A percentile compares a stretch with the other conserved stretches of the same genome.
phyloP scores from a whole-genome alignment of 2,113 vertebrate species.

The Solenodon paradoxus region DNA sequence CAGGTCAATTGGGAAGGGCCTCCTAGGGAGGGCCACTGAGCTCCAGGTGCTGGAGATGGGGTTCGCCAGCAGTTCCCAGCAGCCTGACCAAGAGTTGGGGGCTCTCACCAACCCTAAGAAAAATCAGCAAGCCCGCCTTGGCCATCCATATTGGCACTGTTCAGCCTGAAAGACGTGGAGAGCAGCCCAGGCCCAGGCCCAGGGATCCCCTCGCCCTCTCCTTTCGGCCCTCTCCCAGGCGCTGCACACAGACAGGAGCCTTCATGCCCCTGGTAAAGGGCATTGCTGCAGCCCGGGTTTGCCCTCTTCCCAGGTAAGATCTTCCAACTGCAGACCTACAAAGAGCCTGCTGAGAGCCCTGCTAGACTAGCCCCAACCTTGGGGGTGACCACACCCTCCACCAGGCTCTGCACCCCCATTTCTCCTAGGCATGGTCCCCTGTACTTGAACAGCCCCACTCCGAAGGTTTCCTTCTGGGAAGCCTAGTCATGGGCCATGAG shows the following conservation, averaged over 20 bases:
- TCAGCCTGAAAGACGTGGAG: not conserved
- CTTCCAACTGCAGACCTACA: not conserved
- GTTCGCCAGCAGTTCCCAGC: not conserved
- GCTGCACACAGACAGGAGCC: not conserved
- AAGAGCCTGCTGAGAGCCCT: not conserved
- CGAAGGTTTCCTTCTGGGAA: not conserved
- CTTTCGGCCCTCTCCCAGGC: not conserved
- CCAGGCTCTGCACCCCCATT: not conserved
- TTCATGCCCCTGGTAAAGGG: not conserved
- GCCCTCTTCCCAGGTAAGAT: not conserved
- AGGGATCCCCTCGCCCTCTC: not conserved
- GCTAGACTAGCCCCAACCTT: not conserved
- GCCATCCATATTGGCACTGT: not conserved
- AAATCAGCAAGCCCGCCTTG: not conserved
- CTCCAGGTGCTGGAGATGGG: not conserved
- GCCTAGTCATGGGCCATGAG: not conserved
- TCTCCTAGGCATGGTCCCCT: not conserved
- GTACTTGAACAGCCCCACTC: not conserved
- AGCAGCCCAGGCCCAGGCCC: not conserved
- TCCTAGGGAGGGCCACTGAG: not conserved
- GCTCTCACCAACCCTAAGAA: not conserved
- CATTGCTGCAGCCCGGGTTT: not conserved
- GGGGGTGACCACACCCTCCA: not conserved
- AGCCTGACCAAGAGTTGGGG: not conserved
- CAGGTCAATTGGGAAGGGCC: not conserved